Evolutionary conservation across 2,113 vertebrate genomes (phyloP).

Genomic region (Syrmaticus mikado): DNA sequence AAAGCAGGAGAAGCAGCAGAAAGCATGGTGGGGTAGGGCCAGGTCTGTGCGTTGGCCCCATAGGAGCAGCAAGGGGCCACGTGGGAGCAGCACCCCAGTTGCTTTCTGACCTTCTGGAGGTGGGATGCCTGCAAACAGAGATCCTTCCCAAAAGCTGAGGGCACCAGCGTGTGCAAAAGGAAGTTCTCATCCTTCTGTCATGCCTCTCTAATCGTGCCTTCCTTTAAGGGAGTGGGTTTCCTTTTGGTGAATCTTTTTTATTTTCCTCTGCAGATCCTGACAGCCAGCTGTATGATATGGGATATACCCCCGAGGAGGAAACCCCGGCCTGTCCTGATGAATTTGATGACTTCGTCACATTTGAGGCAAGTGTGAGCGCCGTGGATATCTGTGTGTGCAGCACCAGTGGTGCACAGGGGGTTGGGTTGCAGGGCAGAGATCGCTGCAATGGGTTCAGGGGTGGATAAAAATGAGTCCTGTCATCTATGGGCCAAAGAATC

Average conservation of each 20-base stretch:
- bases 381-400: accelerated
- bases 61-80: accelerated
- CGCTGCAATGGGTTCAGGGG: neutral
- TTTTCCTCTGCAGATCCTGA: slow-evolving; percentile 81
- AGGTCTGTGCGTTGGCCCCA: neutral
- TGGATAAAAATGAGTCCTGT: neutral
- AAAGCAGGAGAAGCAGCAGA: neutral
- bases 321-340: slow-evolving; percentile 85
- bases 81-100: accelerated
- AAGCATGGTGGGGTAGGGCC: neutral
- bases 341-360: slow-evolving; percentile 87
- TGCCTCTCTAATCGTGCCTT: neutral
- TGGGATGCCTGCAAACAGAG: neutral
- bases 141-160: neutral
- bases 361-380: slow-evolving; percentile 83
- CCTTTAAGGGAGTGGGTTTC: accelerated
- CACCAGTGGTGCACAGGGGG: neutral
- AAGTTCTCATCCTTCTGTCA: accelerated
- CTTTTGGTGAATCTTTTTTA: neutral
- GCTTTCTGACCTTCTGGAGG: accelerated
- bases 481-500: neutral
- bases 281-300: slow-evolving; percentile 81
- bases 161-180: accelerated
- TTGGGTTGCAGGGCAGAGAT: neutral
- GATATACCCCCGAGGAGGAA: slow-evolving; percentile 85